Evolutionary conservation across 2,113 vertebrate species (phyloP).

Genomic region (Thermophis baileyi): DNA sequence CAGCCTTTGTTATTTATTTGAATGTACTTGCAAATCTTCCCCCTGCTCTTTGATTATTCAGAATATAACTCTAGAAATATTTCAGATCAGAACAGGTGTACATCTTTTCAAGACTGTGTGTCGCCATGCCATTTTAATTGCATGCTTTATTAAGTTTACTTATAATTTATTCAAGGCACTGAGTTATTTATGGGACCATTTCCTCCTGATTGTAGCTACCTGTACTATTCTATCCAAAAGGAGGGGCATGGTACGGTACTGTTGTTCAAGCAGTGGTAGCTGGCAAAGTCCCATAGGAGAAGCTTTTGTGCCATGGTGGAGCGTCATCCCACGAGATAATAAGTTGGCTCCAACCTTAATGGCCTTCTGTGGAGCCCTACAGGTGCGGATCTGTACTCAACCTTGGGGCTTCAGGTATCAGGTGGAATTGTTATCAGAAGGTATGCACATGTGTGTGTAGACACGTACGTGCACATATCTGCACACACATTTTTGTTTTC

Average conservation of each 20-base stretch:
- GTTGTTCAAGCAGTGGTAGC: background rate
- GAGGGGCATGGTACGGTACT: background rate
- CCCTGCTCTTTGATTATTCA: background rate
- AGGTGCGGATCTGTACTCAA: background rate
- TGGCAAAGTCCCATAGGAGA: background rate
- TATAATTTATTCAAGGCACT: background rate
- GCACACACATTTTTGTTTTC: background rate
- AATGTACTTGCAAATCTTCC: background rate
- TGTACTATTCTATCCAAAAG: background rate
- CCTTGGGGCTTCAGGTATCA: background rate
- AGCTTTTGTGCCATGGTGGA: background rate
- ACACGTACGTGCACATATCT: background rate
- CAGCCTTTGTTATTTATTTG: slow-evolving; percentile 21
- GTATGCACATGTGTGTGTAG: background rate
- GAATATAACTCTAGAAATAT: background rate
- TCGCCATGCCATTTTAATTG: background rate
- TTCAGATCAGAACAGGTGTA: background rate
- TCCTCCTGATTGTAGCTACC: background rate
- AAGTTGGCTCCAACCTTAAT: background rate
- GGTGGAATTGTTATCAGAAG: background rate
- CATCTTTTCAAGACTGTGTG: slow-evolving; percentile 18
- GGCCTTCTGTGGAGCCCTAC: background rate
- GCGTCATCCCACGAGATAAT: background rate
- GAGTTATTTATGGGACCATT: background rate
- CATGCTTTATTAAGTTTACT: slow-evolving; percentile 2